Evolutionary conservation across 2,797 vertebrate genomes (phyloP), one percentile per base, ranked within the genome.

Genomic region (Taenioides sp.): DNA sequence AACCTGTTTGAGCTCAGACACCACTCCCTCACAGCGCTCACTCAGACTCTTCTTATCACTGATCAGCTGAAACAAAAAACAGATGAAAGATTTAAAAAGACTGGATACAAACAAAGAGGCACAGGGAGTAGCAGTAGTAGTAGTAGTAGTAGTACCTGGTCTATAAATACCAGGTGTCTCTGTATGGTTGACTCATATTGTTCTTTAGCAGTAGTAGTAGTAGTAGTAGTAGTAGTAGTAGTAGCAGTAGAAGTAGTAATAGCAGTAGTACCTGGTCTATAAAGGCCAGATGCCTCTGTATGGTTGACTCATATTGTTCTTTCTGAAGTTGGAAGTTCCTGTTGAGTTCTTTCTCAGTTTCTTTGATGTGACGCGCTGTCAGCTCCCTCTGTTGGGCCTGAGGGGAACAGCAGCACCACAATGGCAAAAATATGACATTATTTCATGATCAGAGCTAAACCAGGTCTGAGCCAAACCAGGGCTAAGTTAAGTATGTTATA

Each of bases 311-410:
- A 0, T 98, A 98, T 52, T 98, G 96, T 2, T 97, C 95, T 86
- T 94, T 95, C 92, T 99, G 97, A 66, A 94, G 92, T 75, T 88
- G 92, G 65, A 98, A 90, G 87, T 92, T 96, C 22, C 92, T 92
- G 71, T 74, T 80, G 2, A 98, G 92, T 83, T 97, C 96, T 80
- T 92, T 93, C 90, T 98, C 95, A 0, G 95, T 96, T 80, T 97
- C 96, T 81, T 94, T 94, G 79, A 97, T 84, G 0, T 96, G 94
- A 12, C 90, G 91, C 1, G 89, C 77, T 0, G 95, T 96, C 81
- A 99, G 93, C 67, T 97, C 96, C 71, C 93, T 92, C 91, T 98
- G 97, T 87, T 98, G 98, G 7, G 93, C 90, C 98, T 99, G 86
- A 16, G 0, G 18, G 43, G 37, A 23, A 20, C 2, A 12, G 17